A percentile compares a stretch with the other conserved stretches of the same genome.
Conservation (phyloP, 2,888 invertebrate genomes). For the Pteria penguin region DNA sequence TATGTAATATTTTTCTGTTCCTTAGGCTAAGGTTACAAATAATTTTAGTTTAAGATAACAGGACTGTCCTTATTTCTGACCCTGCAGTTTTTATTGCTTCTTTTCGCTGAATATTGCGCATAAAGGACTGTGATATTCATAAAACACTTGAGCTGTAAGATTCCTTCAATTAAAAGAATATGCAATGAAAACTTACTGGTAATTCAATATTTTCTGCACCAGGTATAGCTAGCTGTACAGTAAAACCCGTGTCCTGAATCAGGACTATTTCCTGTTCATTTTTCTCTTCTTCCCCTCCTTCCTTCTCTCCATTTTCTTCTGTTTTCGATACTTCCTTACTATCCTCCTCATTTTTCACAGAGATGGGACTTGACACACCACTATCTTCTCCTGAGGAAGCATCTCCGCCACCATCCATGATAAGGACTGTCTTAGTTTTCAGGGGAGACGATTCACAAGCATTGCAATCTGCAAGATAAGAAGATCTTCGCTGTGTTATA, state of each 20-base stretch:
- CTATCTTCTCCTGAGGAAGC: constrained; percentile 13
- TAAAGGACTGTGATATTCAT: too few relatives aligned
- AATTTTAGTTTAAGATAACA: too few relatives aligned
- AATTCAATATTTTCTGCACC: constrained; percentile 95
- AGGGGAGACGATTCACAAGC: too few relatives aligned
- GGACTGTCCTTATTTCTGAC: too few relatives aligned
- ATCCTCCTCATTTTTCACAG: neutral
- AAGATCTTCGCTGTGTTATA: too few relatives aligned
- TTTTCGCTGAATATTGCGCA: too few relatives aligned
- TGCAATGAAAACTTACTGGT: constrained; percentile 84
- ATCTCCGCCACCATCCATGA: neutral
- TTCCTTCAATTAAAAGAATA: too few relatives aligned
- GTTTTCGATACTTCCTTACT: constrained; percentile 37
- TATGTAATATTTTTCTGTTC: too few relatives aligned
- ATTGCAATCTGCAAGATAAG: too few relatives aligned
- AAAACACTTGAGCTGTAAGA: too few relatives aligned
- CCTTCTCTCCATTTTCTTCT: constrained; percentile 43
- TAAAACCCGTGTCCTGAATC: constrained; percentile 81
- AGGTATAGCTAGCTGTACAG: constrained; percentile 95
- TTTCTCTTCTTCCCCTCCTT: constrained; percentile 53
- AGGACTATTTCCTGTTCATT: constrained; percentile 74
- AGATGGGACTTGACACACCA: neutral
- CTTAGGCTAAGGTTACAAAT: too few relatives aligned
- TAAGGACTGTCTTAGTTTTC: neutral
- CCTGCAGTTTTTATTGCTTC: too few relatives aligned